Conservation (phyloP, 2,797 vertebrate genomes). For the Diplodus sargus region DNA sequence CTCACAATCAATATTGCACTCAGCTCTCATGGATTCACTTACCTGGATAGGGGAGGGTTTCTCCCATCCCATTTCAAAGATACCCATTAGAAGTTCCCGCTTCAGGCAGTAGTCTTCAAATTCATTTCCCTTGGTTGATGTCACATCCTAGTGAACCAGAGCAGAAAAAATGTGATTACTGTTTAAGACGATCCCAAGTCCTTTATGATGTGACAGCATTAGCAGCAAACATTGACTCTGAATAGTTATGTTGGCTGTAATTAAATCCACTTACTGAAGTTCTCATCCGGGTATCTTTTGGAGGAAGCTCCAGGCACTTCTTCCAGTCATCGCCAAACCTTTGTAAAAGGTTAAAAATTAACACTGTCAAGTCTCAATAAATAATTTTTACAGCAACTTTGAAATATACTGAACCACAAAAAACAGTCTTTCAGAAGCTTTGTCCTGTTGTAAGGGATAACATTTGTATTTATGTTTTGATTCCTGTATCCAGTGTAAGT, state of each 20-base stretch:
- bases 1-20: neutral
- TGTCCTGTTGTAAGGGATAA: neutral
- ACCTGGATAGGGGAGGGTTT: conserved; percentile 88
- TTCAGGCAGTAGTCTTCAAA: conserved; percentile 89
- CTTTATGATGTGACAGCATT: neutral
- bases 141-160: conserved; percentile 80
- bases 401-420: neutral
- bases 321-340: conserved; percentile 87
- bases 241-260: neutral
- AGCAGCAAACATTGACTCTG: neutral
- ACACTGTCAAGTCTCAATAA: neutral
- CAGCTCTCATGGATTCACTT: neutral
- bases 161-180: neutral
- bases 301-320: conserved; percentile 83
- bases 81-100: conserved; percentile 86
- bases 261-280: conserved; percentile 74
- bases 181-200: neutral
- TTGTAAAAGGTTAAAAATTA: neutral
- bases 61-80: conserved; percentile 89
- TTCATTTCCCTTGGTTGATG: conserved; percentile 86
- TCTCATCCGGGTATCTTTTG: conserved; percentile 81
- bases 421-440: no score
- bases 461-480: neutral
- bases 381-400: neutral
- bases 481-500: neutral